Evolutionary conservation across 2,888 invertebrate species (phyloP).

Genomic region (Notodonta ziczac): DNA sequence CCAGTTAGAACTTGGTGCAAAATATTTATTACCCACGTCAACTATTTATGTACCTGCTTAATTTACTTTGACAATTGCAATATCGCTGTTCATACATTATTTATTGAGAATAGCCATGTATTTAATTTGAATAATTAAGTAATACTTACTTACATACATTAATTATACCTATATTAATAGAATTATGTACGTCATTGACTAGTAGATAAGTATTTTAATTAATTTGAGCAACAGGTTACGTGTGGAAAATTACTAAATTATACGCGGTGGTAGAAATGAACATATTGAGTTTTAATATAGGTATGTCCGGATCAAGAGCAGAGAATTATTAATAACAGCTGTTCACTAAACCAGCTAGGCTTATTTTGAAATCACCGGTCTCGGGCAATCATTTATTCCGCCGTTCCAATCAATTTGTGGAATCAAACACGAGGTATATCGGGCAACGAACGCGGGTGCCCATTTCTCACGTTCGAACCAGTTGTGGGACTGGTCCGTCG

Average conservation of each 20-base stretch:
- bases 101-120: background rate
- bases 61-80: too few relatives aligned
- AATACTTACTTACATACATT: too few relatives aligned
- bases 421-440: slow-evolving; percentile 60
- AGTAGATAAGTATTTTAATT: too few relatives aligned
- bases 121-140: background rate
- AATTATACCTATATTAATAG: too few relatives aligned
- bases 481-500: slow-evolving; percentile 67
- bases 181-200: too few relatives aligned
- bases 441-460: slow-evolving; percentile 60
- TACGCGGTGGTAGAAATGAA: too few relatives aligned
- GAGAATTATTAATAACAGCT: background rate
- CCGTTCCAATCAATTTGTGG: slow-evolving; percentile 41
- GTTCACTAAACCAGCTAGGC: background rate
- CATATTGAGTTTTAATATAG: too few relatives aligned
- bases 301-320: background rate
- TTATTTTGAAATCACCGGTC: slow-evolving; percentile 17
- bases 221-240: too few relatives aligned
- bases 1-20: background rate
- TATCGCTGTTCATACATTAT: too few relatives aligned
- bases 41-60: too few relatives aligned
- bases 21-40: background rate
- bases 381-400: slow-evolving; percentile 40
- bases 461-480: slow-evolving; percentile 78
- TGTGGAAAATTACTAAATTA: too few relatives aligned